Percentiles rank a stretch among this genome's conserved stretches.
Conservation (phyloP, 2,113 vertebrate genomes). For the Orycteropus afer region DNA sequence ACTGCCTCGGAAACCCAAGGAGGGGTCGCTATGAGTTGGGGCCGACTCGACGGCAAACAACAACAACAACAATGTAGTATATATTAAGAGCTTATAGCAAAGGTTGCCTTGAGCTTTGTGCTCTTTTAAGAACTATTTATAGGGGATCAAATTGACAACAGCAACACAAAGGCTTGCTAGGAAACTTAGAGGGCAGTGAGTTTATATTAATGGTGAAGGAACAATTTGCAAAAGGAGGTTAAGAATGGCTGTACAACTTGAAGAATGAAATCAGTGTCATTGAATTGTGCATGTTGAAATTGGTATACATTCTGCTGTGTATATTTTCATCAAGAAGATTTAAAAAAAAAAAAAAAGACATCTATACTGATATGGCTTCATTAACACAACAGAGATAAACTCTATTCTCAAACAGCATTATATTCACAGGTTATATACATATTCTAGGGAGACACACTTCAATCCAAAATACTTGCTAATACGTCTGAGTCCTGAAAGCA, state of each 20-base stretch:
- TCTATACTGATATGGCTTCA: background rate
- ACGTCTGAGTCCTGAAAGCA: background rate
- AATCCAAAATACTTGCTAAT: background rate
- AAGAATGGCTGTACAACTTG: background rate
- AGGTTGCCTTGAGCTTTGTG: background rate
- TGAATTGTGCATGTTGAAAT: background rate
- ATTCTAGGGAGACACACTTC: background rate
- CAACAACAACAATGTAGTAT: background rate
- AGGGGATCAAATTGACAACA: background rate
- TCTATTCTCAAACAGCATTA: background rate
- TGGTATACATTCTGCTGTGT: background rate
- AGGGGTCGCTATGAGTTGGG: too few relatives aligned
- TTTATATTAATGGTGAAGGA: background rate
- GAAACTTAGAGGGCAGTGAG: background rate
- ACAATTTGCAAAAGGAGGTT: background rate
- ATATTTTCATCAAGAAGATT: background rate
- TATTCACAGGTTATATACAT: background rate
- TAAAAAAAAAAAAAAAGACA: background rate
- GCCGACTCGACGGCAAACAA: too few relatives aligned
- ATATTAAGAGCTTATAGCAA: background rate
- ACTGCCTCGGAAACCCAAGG: too few relatives aligned
- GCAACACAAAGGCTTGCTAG: background rate
- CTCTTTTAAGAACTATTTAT: background rate
- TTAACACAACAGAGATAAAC: background rate
- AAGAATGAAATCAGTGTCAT: background rate